These are phyloP conservation scores for Stenodema calcarata DNA, from an alignment of 2,888 invertebrate species.

Conservation along the genomic window DNA sequence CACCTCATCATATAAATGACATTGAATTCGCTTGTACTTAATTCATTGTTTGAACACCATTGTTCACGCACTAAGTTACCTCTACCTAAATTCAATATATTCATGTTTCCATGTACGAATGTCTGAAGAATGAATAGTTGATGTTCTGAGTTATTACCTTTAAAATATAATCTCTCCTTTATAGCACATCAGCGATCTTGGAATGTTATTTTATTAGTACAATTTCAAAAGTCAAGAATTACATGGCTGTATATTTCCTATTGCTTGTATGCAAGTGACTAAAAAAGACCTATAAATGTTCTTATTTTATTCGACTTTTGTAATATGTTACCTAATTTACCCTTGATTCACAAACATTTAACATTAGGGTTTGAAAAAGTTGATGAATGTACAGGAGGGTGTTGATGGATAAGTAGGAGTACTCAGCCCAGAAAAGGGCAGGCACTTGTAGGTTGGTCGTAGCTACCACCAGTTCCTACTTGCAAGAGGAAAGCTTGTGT, in stretches of 20 bases:
- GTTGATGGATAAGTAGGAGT: too few relatives aligned
- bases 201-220: constrained; percentile 17
- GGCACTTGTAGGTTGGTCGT: too few relatives aligned
- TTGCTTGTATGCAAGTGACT: constrained; percentile 28
- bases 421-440: too few relatives aligned
- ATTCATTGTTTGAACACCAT: constrained; percentile 12
- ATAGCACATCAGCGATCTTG: neutral
- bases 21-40: constrained; percentile 23
- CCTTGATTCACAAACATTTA: too few relatives aligned
- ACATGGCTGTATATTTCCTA: constrained; percentile 27
- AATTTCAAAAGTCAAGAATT: constrained; percentile 1
- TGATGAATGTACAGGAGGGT: too few relatives aligned
- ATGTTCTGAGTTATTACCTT: neutral
- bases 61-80: constrained; percentile 43
- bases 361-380: too few relatives aligned
- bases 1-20: neutral
- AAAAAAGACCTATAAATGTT: constrained; percentile 14
- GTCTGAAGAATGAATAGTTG: neutral
- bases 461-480: too few relatives aligned
- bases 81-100: neutral
- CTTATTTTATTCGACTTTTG: neutral
- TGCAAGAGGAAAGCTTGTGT: too few relatives aligned
- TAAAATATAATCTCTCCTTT: neutral
- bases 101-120: neutral
- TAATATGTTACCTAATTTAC: too few relatives aligned